Conservation (phyloP, 2,113 vertebrate genomes). For the Burhinus bistriatus region DNA sequence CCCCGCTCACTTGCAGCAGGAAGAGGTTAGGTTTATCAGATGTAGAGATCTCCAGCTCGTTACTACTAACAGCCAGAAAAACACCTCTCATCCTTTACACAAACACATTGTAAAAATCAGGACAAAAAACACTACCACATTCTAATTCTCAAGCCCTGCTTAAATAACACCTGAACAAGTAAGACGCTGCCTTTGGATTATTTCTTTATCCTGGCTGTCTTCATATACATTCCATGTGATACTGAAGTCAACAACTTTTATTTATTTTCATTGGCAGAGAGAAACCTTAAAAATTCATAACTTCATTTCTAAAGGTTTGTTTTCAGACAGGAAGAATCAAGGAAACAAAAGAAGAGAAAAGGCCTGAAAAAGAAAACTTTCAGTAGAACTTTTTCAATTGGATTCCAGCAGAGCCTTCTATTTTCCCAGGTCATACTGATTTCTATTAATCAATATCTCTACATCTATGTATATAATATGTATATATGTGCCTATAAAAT, state of each 20-base stretch:
- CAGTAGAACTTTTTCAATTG: background rate
- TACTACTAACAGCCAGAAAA: background rate
- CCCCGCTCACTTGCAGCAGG: background rate
- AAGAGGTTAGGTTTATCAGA: background rate
- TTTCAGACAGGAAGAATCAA: background rate
- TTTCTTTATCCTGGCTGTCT: background rate
- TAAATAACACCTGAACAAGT: background rate
- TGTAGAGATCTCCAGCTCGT: background rate
- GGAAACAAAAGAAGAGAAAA: conserved; percentile 1
- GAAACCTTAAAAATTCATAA: conserved; percentile 5
- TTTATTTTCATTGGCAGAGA: conserved; percentile 23
- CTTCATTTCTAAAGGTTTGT: conserved; percentile 50
- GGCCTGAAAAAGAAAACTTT: conserved; percentile 9
- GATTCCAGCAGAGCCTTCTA: background rate
- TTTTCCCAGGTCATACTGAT: background rate
- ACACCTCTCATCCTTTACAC: background rate
- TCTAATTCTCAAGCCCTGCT: background rate
- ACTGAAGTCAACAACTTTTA: background rate
- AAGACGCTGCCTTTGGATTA: background rate
- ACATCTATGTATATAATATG: background rate
- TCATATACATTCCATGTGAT: background rate
- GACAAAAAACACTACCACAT: background rate
- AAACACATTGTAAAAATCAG: background rate
- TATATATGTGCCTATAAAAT: background rate
- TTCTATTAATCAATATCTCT: background rate